Base-by-base conservation (phyloP, 2,797 vertebrate species). In the Lepilemur septentrionalis region DNA sequence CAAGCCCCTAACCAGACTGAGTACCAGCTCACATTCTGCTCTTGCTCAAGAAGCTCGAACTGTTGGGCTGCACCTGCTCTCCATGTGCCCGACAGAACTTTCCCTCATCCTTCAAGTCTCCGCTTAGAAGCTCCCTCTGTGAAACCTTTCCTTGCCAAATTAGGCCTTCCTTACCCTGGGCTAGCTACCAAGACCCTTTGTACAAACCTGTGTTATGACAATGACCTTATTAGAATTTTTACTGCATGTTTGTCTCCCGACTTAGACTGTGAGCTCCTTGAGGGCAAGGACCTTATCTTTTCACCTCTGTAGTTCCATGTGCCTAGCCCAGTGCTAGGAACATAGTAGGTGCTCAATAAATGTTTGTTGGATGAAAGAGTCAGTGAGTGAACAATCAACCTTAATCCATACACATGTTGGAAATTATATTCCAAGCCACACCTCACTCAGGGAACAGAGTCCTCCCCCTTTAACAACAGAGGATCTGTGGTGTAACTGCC, bases 291-390 rank as follows among this genome's bases (percentile, higher is more conserved):
- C 84, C 13, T 67, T 84, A 59, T 57, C 50, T 70, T 65, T 79
- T 93, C 61, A 63, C 67, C 76, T 91, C 83, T 72, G 48, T 95
- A 25, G 28, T 82, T 86, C 52, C 76, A 38, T 0, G 0, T 50
- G 67, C 78, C 82, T 95, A 67, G 76, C 72, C 81, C 43, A 12
- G n/a, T 88, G 90, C 96, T 97, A 48, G 78, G 76, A 72, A 87
- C 67, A 69, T 35, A 84, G 48, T 32, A 94, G 88, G 82, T 94
- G 85, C 79, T 95, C 94, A 97, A 86, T 95, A 97, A 96, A 96
- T 89, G 75, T 85, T 41, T 61, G 20, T 38, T 92, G 91, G 76
- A 4, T 89, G 52, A 95, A 93, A 81, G 82, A 91, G 48, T 67
- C 17, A 96, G n/a, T 83, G 92, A 96, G 32, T 83, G 92, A 63